Base-by-base conservation (phyloP, 2,113 vertebrate genomes). In the Etheostoma spectabile region DNA sequence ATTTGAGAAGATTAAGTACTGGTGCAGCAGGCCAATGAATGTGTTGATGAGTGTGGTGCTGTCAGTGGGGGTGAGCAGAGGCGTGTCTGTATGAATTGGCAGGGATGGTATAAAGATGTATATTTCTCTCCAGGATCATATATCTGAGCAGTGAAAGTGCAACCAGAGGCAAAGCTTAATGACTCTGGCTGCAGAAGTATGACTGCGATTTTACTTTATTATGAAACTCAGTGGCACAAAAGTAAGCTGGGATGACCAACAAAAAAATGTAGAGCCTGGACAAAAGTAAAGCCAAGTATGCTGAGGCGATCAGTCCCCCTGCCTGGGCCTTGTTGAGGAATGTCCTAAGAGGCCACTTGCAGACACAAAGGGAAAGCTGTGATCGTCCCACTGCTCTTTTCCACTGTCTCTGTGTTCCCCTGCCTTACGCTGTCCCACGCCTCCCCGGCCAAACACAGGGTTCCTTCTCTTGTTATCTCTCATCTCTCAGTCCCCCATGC, bases 301-400 rank as follows among this genome's bases (percentile, higher is more conserved):
- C 68, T 51, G 3, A 38, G 22, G 61, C 61, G 24, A 27, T 48
- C 63, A 30, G 59, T 77, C 61, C 82, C 61, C 51, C 4, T 59
- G 64, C 65, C 67, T 55, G 79, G 72, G 68, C 74, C 73, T 66
- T 59, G 22, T 73, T 24, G 52, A 88, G 69, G 92, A 92, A 91
- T 92, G 79, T 86, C 62, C 65, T 35, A 19, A 79, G 64, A 77
- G 59, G 68, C 87, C 16, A 8, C 33, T 83, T 74, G 45, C 24
- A 73, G 73, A 87, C 86, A 93, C 89, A 93, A 93, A 90, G 89
- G 46, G 2, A 68, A 77, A 86, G 86, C 91, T 93, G 87, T 93
- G 91, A 94, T 92, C 91, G 21, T 88, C 93, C 93, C 88, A 91
- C 88, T 48, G 12, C 69, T 84, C 77, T 63, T 78, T 42, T 93